phyloP scores from a whole-genome alignment of 2,888 invertebrate genomes.

The Tuberolachnus salignus region DNA sequence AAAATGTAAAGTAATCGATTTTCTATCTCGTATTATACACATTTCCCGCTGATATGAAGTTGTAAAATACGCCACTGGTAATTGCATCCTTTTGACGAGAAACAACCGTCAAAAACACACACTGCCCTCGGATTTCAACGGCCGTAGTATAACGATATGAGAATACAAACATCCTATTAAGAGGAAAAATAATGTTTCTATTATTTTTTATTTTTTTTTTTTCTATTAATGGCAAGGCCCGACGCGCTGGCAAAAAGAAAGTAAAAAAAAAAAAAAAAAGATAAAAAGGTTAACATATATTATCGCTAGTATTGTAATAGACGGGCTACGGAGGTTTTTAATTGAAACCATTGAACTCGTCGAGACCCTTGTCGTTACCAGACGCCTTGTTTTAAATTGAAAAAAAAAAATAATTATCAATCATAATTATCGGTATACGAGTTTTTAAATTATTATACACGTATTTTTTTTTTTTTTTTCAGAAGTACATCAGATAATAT shows the following conservation, averaged over 20 bases:
- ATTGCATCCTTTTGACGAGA: constrained; percentile 34
- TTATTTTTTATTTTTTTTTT: too few species aligned
- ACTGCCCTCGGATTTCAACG: not conserved
- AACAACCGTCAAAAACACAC: constrained; percentile 43
- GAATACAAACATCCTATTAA: too few species aligned
- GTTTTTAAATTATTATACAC: constrained; percentile 14
- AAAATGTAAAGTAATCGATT: too few species aligned
- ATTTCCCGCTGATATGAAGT: too few species aligned
- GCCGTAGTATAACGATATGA: too few species aligned
- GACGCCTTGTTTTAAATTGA: constrained; percentile 26
- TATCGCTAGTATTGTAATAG: not conserved
- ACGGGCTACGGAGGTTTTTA: constrained; percentile 24
- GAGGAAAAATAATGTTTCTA: constrained; percentile 18
- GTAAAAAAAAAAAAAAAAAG: not conserved
- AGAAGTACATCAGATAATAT: not conserved
- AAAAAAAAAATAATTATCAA: not conserved
- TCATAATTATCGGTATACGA: constrained; percentile 5
- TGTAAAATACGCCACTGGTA: too few species aligned
- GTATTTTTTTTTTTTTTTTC: too few species aligned
- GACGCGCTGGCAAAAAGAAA: not conserved
- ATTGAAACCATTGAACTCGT: constrained; percentile 39
- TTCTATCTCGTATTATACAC: too few species aligned
- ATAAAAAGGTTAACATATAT: constrained; percentile 10
- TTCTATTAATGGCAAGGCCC: not conserved
- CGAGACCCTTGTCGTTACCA: constrained; percentile 26